Evolutionary conservation across 2,888 invertebrate genomes (phyloP).

Genomic region (Microplitis manilae): DNA sequence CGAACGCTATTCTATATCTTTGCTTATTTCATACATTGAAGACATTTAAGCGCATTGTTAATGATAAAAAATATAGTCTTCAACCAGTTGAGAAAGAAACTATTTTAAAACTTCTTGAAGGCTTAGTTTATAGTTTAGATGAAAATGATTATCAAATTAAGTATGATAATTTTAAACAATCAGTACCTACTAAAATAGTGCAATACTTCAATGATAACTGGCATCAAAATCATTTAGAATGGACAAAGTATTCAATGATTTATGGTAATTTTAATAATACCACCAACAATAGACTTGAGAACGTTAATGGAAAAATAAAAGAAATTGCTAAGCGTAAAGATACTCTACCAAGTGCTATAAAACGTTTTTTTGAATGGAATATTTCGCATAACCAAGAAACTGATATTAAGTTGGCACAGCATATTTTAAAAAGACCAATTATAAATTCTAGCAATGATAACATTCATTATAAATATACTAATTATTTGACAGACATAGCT

Average conservation of each 20-base stretch:
- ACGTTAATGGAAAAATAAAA: slow-evolving; percentile 32
- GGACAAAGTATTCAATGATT: slow-evolving; percentile 26
- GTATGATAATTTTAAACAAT: slow-evolving; percentile 5
- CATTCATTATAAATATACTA: slow-evolving; percentile 9
- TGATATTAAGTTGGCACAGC: slow-evolving; percentile 12
- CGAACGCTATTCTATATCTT: slow-evolving; percentile 24
- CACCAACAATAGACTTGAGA: slow-evolving; percentile 34
- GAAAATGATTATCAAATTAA: slow-evolving; percentile 15
- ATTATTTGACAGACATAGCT: slow-evolving; percentile 6
- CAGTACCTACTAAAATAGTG: slow-evolving; percentile 3
- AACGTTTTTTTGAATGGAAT: slow-evolving; percentile 16
- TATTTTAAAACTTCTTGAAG: too few relatives aligned
- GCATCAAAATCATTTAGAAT: slow-evolving; percentile 29
- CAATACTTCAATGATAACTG: slow-evolving; percentile 34
- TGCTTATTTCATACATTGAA: slow-evolving; percentile 36
- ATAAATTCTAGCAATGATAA: neutral
- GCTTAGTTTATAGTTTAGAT: neutral
- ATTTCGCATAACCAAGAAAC: slow-evolving; percentile 32
- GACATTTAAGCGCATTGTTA: slow-evolving; percentile 13
- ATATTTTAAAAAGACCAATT: neutral
- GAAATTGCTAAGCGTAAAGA: slow-evolving; percentile 9
- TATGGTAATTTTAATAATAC: slow-evolving; percentile 25
- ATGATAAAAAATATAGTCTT: neutral
- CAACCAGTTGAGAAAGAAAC: too few relatives aligned
- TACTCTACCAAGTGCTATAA: slow-evolving; percentile 17